Percentiles rank a stretch among this genome's conserved stretches.
These are phyloP conservation scores for Melitaea athalia DNA, from an alignment of 2,888 invertebrate genomes.

Conservation along the genomic window DNA sequence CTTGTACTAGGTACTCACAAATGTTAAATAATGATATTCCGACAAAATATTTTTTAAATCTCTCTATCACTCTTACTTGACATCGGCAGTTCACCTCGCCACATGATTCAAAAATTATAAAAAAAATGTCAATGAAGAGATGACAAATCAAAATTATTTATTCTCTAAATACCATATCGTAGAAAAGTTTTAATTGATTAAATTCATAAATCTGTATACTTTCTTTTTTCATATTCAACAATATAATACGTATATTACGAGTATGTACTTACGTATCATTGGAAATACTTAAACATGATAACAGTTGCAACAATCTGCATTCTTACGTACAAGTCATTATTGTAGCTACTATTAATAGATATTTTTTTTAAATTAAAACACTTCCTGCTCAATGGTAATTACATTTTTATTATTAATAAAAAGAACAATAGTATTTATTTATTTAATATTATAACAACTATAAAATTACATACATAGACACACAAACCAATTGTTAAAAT, in stretches of 20 bases:
- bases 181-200: neutral
- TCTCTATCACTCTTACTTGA: too few species aligned
- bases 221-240: neutral
- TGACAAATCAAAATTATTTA: too few species aligned
- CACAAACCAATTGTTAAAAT: neutral
- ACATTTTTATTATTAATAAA: neutral
- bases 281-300: neutral
- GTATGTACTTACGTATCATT: neutral
- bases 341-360: neutral
- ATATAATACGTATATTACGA: neutral
- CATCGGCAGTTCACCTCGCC: too few species aligned
- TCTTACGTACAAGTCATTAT: neutral
- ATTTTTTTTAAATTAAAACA: neutral
- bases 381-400: constrained; percentile 1
- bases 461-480: neutral
- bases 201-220: neutral
- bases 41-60: too few species aligned
- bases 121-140: too few species aligned
- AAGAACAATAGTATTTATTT: neutral
- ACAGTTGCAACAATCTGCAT: constrained; percentile 1
- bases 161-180: too few species aligned
- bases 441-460: neutral
- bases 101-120: too few species aligned
- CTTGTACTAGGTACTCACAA: too few species aligned
- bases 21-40: too few species aligned